Conservation (phyloP, 2,888 invertebrate genomes). For the Torymus tubicola region DNA sequence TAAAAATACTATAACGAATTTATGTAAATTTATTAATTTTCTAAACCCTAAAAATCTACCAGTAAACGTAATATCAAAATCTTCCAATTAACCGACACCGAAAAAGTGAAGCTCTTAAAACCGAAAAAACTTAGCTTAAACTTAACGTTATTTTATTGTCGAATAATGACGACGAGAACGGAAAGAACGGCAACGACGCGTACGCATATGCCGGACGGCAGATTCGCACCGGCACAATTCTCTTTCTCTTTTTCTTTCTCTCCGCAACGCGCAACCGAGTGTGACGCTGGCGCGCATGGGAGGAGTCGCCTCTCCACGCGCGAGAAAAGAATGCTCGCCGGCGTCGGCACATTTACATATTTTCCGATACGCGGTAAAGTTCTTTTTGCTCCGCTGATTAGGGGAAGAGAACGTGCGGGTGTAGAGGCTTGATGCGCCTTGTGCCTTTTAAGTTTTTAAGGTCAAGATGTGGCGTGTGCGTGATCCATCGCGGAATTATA, state of each 20-base stretch:
- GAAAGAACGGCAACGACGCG: slow-evolving; percentile 60
- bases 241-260: background rate
- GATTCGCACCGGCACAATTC: slow-evolving; percentile 61
- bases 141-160: no score
- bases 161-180: slow-evolving; percentile 55
- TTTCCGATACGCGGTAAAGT: slow-evolving; percentile 14
- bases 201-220: slow-evolving; percentile 59
- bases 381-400: slow-evolving; percentile 8
- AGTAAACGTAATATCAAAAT: no score
- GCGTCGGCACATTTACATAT: slow-evolving; percentile 13
- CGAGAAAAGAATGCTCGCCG: slow-evolving; percentile 37
- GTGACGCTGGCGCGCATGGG: slow-evolving; percentile 56
- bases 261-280: slow-evolving; percentile 63
- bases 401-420: background rate
- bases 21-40: no score
- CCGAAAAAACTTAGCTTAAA: background rate
- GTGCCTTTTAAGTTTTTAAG: no score
- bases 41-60: no score
- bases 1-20: no score
- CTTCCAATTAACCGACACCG: no score
- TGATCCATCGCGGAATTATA: background rate
- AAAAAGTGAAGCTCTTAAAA: no score
- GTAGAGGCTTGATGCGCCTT: background rate
- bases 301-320: background rate
- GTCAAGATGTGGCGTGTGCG: no score